These are phyloP conservation scores for Nyctereutes procyonoides DNA, from an alignment of 2,113 vertebrate species.

Conservation along the genomic window DNA sequence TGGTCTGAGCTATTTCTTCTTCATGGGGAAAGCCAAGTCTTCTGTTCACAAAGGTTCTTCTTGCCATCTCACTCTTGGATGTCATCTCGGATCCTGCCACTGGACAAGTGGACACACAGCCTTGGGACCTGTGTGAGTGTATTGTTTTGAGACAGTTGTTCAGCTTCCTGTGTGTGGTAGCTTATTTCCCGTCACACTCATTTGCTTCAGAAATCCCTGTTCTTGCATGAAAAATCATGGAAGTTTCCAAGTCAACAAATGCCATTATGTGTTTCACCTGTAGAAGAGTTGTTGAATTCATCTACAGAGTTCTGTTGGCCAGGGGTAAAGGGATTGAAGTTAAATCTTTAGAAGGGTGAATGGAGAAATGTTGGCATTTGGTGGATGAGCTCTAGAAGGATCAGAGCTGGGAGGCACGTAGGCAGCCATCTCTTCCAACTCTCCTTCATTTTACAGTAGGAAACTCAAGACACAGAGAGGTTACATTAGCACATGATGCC, in stretches of 20 bases:
- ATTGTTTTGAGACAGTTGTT: background rate
- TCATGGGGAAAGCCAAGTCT: background rate
- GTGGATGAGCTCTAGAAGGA: background rate
- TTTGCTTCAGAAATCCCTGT: background rate
- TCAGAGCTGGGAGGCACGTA: background rate
- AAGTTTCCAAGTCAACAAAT: background rate
- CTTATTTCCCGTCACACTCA: background rate
- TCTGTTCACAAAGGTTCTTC: background rate
- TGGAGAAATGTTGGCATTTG: background rate
- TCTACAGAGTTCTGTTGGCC: background rate
- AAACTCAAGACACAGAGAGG: background rate
- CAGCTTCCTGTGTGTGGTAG: background rate
- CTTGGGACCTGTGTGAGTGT: background rate
- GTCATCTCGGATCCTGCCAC: background rate
- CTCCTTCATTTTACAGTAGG: background rate
- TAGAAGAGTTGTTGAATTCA: background rate
- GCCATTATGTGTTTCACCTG: background rate
- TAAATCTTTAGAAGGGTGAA: background rate
- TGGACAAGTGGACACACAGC: background rate
- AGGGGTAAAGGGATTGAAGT: background rate
- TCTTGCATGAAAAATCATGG: background rate
- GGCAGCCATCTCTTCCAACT: background rate
- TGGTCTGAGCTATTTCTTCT: background rate
- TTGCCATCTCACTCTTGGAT: background rate
- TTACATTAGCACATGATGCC: background rate